Percentiles rank a stretch among this genome's conserved stretches.
phyloP scores from a whole-genome alignment of 2,797 vertebrate genomes.

The Heterohyrax brucei region DNA sequence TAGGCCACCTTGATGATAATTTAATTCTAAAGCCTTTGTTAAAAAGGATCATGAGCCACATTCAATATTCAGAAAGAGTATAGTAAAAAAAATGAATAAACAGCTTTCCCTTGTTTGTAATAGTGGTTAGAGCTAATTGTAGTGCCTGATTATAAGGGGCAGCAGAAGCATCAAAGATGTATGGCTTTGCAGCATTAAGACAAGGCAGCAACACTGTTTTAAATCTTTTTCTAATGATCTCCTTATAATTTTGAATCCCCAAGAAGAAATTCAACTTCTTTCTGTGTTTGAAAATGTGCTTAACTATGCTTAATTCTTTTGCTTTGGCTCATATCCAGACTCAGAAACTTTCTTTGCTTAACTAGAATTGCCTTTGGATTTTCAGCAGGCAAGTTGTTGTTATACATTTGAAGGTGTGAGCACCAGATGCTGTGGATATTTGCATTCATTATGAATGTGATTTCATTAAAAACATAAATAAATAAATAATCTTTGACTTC shows the following conservation, averaged over 20 bases:
- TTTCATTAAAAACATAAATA: constrained; percentile 31
- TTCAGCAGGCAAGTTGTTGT: constrained; percentile 59
- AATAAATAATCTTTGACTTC: not conserved
- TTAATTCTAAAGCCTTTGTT: constrained; percentile 42
- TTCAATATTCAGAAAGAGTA: constrained; percentile 68
- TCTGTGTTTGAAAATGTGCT: constrained; percentile 79
- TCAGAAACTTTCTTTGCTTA: constrained; percentile 63
- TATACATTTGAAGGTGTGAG: constrained; percentile 68
- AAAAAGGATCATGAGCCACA: not conserved
- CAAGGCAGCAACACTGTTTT: constrained; percentile 49
- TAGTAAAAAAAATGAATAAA: constrained; percentile 46
- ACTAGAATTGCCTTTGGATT: constrained; percentile 70
- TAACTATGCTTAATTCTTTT: constrained; percentile 81
- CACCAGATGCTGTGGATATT: constrained; percentile 61
- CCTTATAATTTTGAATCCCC: constrained; percentile 64
- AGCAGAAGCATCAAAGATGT: constrained; percentile 43
- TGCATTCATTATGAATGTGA: constrained; percentile 61
- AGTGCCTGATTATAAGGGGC: constrained; percentile 54
- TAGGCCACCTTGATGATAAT: not conserved
- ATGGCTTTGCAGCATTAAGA: not conserved
- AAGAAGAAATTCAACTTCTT: constrained; percentile 72
- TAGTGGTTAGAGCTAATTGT: constrained; percentile 68
- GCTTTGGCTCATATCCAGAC: constrained; percentile 64
- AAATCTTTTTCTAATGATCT: constrained; percentile 79
- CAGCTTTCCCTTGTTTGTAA: constrained; percentile 65